Evolutionary conservation across 2,888 invertebrate genomes (phyloP), one percentile per base, ranked within the genome.

Genomic region (Tromatobia lineatoria): DNA sequence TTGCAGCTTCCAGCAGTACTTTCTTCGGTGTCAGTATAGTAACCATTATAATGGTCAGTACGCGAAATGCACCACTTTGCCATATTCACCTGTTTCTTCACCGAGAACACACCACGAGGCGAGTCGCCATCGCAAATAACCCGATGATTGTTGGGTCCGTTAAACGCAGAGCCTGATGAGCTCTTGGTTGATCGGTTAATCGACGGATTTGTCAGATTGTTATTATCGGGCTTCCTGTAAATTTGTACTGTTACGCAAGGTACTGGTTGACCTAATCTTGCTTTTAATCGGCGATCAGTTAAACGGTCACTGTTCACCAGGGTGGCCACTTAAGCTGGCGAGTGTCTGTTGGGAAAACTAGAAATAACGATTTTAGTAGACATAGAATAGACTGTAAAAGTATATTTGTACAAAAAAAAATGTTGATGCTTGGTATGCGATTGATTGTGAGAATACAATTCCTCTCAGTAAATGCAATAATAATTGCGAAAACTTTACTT

Each of bases 61-160:
- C 80, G 70, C 71, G 75, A 85, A 82, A 82, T 85, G 79, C 79
- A 85, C 79, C 85, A 85, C 79, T 85, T 85, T 79, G 75, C 18
- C 13, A 67, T 75, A 85, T 76, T 70, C 85, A 85, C 85, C 85
- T 85, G 82, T 82, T 82, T 47, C 34, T 34, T 52, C 57, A n/a
- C 11, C 18, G 34, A 13, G 34, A 45, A 54, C 50, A 61, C 34
- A 50, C 42, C 18, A 10, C 38, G 10, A 38, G 25, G 54, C 69
- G 54, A 73, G 61, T 52, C 34, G 54, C 38, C 66, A 67, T 15
- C 15, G 45, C 66, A 59, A 85, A 79, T 67, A 82, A 61, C 81
- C 59, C 82, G n/a, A 64, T 42, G 75, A 79, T 78, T 82, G 67
- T 82, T 79, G 82, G 75, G 78, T 82, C 71, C 52, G 54, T 57